Evolutionary conservation across 2,113 vertebrate species (phyloP).

Genomic region (Perca schrenkii): DNA sequence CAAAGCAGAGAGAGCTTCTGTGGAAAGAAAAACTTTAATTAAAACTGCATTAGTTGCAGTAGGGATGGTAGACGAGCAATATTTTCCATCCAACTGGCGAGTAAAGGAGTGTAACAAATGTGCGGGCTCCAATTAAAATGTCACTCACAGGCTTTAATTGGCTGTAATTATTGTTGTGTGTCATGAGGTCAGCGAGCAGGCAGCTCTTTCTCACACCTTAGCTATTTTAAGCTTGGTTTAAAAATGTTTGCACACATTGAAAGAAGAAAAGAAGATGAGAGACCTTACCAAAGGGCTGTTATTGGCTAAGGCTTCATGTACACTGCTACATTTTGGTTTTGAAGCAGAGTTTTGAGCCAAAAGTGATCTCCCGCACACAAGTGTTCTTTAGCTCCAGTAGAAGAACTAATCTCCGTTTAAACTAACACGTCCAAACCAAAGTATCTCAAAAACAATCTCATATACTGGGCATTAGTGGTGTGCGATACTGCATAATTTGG

Average conservation of each 20-base stretch:
- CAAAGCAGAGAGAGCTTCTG: constrained; percentile 32
- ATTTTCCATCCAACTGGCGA: constrained; percentile 51
- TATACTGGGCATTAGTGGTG: no score
- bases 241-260: not conserved
- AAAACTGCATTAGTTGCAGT: constrained; percentile 65
- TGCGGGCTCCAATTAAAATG: constrained; percentile 56
- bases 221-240: not conserved
- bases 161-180: constrained; percentile 59
- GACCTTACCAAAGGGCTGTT: no score
- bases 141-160: constrained; percentile 59
- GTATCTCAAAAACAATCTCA: no score
- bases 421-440: no score
- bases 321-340: no score
- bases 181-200: constrained; percentile 49
- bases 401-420: no score
- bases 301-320: no score
- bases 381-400: no score
- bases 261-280: not conserved
- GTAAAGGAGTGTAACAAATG: constrained; percentile 62
- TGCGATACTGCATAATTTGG: no score
- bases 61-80: constrained; percentile 57
- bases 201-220: constrained; percentile 5
- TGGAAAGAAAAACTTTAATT: constrained; percentile 66
- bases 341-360: no score
- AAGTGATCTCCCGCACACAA: no score